Percentiles rank a stretch among this genome's conserved stretches.
Conservation (phyloP, 2,113 vertebrate species). For the Oenanthe oenanthe region DNA sequence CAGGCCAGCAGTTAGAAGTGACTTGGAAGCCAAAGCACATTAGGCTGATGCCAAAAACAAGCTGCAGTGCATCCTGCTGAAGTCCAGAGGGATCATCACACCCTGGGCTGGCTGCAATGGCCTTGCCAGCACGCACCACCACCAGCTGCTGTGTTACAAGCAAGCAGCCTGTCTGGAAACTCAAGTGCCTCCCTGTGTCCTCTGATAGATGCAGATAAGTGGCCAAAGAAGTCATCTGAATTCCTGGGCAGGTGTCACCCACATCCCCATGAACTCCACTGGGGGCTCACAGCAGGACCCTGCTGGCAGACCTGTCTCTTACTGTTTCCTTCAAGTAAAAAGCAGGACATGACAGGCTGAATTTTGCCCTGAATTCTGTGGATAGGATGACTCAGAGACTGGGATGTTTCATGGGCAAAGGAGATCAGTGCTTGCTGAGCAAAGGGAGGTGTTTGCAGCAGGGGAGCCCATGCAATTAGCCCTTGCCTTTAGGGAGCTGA, state of each 20-base stretch:
- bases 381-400: neutral
- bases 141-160: neutral
- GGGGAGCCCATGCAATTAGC: neutral
- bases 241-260: neutral
- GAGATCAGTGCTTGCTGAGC: neutral
- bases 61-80: neutral
- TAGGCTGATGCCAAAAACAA: neutral
- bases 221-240: neutral
- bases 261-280: neutral
- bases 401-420: neutral
- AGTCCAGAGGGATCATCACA: neutral
- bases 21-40: neutral
- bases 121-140: neutral
- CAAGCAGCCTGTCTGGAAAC: neutral
- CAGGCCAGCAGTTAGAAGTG: neutral
- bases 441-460: neutral
- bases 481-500: neutral
- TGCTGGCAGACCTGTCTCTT: neutral
- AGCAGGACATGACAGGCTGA: neutral
- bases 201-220: neutral
- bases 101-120: neutral
- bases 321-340: constrained; percentile 8
- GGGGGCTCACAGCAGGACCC: rapidly evolving
- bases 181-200: neutral
- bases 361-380: neutral